phyloP scores from a whole-genome alignment of 2,888 invertebrate genomes.

The Ditula angustiorana region DNA sequence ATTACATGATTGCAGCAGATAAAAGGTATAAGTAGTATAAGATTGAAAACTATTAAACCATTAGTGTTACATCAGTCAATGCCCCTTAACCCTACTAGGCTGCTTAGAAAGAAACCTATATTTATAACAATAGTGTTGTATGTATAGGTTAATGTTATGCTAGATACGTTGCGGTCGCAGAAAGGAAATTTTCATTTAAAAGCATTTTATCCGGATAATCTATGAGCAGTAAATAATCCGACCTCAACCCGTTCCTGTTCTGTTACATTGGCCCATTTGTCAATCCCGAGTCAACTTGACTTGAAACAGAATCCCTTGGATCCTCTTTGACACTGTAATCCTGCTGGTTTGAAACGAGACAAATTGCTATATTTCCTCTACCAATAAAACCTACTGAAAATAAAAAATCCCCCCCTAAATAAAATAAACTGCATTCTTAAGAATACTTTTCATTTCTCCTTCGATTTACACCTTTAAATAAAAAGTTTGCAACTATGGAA shows the following conservation, averaged over 20 bases:
- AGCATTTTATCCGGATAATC: not conserved
- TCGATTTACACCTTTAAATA: too few relatives aligned
- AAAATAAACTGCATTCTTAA: not conserved
- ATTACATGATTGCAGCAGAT: too few relatives aligned
- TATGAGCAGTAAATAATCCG: slow-evolving; percentile 13
- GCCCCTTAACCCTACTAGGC: too few relatives aligned
- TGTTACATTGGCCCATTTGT: slow-evolving; percentile 7
- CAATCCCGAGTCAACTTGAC: slow-evolving; percentile 2
- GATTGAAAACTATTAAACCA: too few relatives aligned
- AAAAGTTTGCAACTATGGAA: too few relatives aligned
- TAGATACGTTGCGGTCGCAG: not conserved
- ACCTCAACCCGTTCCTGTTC: not conserved
- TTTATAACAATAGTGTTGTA: too few relatives aligned
- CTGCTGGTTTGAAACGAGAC: slow-evolving; percentile 39
- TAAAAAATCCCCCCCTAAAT: not conserved
- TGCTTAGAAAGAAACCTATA: too few relatives aligned
- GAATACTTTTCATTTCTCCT: not conserved
- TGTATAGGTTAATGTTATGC: too few relatives aligned
- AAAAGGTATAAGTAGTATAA: not conserved
- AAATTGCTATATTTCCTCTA: slow-evolving; percentile 49
- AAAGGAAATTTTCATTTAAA: not conserved
- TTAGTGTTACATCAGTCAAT: too few relatives aligned
- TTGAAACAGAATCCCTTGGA: slow-evolving; percentile 23
- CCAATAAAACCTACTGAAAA: not conserved
- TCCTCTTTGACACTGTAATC: slow-evolving; percentile 49